These are phyloP conservation scores for Macropus fuliginosus DNA, from an alignment of 2,797 vertebrate species.

Conservation along the genomic window DNA sequence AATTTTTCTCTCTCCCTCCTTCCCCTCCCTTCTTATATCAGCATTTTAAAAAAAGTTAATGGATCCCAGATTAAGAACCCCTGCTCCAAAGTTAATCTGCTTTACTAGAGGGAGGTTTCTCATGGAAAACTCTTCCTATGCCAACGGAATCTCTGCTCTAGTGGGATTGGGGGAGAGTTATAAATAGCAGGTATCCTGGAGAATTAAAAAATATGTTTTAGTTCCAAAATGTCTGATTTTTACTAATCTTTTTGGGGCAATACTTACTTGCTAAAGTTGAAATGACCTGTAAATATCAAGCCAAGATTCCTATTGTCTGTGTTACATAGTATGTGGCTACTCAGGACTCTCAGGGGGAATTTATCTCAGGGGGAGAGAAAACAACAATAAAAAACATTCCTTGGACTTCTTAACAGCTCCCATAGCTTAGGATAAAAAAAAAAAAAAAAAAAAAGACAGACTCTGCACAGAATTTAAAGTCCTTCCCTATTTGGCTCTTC, in stretches of 20 bases:
- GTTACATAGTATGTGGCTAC: background rate
- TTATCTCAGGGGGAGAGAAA: background rate
- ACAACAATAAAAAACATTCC: background rate
- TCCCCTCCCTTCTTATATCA: no score
- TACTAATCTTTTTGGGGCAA: fast-evolving
- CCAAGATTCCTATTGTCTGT: fast-evolving
- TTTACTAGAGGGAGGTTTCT: background rate
- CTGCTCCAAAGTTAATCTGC: background rate
- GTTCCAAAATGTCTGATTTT: background rate
- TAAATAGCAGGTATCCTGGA: background rate
- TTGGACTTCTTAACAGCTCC: background rate
- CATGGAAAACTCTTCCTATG: background rate
- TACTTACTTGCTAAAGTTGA: fast-evolving
- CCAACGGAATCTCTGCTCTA: background rate
- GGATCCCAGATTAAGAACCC: background rate
- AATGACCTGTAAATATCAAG: background rate
- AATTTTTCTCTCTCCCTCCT: no score
- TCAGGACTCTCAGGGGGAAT: background rate
- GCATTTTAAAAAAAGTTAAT: no score
- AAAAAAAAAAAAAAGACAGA: background rate
- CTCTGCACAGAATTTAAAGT: background rate
- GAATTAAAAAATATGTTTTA: background rate
- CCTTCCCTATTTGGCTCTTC: background rate
- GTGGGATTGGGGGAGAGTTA: background rate
- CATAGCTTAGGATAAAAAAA: background rate